Base-by-base conservation (phyloP, 2,888 invertebrate genomes). In the Lasioglossum zephyrum region DNA sequence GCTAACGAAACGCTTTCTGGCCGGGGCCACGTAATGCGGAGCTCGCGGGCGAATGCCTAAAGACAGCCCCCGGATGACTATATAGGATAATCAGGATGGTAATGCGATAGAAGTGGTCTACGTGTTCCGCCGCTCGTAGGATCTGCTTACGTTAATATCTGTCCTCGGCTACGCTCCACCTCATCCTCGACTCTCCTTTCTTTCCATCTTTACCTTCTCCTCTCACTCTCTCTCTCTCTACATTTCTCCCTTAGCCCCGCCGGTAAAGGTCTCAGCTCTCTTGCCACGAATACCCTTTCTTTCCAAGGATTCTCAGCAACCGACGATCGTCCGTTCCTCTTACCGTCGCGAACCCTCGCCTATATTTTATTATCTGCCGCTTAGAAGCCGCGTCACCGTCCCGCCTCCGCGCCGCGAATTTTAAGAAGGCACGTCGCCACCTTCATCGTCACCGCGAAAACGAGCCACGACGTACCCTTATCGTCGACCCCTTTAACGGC, bases 61-160 rank as follows among this genome's bases (percentile, higher is more conserved):
- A 82, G 83, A 81, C 81, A 74, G 81, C 70, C 85, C 70, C 84
- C 36, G 85, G 79, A 91, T 78, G 84, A 79, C 82, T 87, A 85
- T 87, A 87, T 87, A 87, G 91, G 93, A 93, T 93, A 93, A 93
- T 93, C 93, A 93, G 92, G 92, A 93, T 92, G 93, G 92, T 93
- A 93, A 93, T 92, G 92, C 92, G 89, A 88, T 90, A 88, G 89
- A 92, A 91, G 90, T 90, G 90, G 91, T 91, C 89, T 92, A 93
- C 93, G 93, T 93, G 93, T 92, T 92, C 92, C 88, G 92, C 87
- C 87, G 90, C 87, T 90, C 93, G 92, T 89, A 93, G 89, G 92
- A 93, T 92, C 93, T 93, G 92, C 91, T 93, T 93, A 93, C 92
- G 93, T 93, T 93, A 93, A 93, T 93, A 93, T 92, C 92, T 91